Conservation (phyloP, 2,888 invertebrate species). For the Mesorhabditis sp. region DNA sequence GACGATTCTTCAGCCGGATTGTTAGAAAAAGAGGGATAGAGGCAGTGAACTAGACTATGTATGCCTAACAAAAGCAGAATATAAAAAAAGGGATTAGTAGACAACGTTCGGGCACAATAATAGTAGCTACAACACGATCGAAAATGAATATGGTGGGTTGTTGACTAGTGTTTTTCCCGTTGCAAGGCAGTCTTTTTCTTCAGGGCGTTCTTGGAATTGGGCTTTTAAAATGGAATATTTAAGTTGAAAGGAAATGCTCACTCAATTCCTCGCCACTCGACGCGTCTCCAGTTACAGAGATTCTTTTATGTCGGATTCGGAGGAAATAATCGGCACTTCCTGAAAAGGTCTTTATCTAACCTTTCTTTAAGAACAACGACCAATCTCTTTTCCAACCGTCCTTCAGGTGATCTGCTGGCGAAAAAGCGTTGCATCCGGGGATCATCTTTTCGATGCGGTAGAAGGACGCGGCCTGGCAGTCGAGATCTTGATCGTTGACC, state of each 20-base stretch:
- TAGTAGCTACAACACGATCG: neutral
- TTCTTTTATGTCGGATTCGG: constrained; percentile 75
- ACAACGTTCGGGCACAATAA: neutral
- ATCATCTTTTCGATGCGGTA: constrained; percentile 93
- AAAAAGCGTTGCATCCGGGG: constrained; percentile 81
- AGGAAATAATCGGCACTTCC: constrained; percentile 83
- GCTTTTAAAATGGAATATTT: constrained; percentile 64
- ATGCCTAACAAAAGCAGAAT: neutral
- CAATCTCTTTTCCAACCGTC: constrained; percentile 87
- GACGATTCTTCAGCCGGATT: neutral
- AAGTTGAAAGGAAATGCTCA: constrained; percentile 14
- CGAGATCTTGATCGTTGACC: constrained; percentile 61
- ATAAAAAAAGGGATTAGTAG: neutral
- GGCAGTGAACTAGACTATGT: neutral
- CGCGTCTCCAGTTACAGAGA: constrained; percentile 86
- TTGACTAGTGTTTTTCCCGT: constrained; percentile 74
- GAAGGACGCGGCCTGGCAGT: constrained; percentile 91
- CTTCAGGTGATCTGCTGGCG: constrained; percentile 73
- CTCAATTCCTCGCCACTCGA: constrained; percentile 90
- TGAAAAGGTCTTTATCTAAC: constrained; percentile 11
- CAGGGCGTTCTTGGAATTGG: constrained; percentile 91
- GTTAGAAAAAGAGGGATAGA: neutral
- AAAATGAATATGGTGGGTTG: too few relatives aligned
- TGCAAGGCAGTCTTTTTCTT: constrained; percentile 92
- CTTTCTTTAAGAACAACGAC: constrained; percentile 12